Percentiles rank a stretch among this genome's conserved stretches.
These are phyloP conservation scores for Himantopus leucocephalus DNA, from an alignment of 2,113 vertebrate species.

Conservation along the genomic window DNA sequence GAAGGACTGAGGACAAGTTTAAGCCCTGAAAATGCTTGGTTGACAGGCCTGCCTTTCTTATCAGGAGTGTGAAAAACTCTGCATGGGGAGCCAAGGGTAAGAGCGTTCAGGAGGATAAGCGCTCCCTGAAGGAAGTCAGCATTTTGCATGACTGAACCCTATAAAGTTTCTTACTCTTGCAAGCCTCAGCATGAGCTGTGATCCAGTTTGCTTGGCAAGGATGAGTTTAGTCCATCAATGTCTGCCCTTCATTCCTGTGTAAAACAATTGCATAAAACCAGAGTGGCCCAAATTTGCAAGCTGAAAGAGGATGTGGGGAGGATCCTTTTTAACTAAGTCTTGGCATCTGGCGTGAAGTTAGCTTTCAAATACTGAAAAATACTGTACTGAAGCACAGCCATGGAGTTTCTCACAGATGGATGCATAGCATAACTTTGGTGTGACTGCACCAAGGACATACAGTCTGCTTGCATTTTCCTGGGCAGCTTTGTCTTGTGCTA, in stretches of 20 bases:
- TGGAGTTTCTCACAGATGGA: neutral
- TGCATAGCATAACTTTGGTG: neutral
- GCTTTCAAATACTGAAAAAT: neutral
- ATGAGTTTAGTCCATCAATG: neutral
- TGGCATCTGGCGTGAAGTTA: neutral
- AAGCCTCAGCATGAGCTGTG: neutral
- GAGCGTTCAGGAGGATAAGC: neutral
- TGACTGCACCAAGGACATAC: neutral
- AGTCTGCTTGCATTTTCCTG: neutral
- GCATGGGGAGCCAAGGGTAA: neutral
- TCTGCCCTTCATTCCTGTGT: neutral
- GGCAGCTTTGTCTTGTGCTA: neutral
- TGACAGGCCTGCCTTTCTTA: neutral
- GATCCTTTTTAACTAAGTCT: neutral
- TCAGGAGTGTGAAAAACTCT: neutral
- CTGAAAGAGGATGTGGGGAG: neutral
- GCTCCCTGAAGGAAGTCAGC: neutral
- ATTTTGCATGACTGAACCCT: neutral
- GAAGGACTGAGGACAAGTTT: neutral
- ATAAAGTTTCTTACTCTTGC: constrained; percentile 1
- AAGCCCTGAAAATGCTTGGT: neutral
- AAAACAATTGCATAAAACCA: neutral
- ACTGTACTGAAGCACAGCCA: neutral
- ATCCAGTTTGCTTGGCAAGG: constrained; percentile 29
- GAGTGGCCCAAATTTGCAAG: neutral